A percentile compares a stretch with the other conserved stretches of the same genome.
Conservation (phyloP, 2,888 invertebrate genomes). For the Leucania comma region DNA sequence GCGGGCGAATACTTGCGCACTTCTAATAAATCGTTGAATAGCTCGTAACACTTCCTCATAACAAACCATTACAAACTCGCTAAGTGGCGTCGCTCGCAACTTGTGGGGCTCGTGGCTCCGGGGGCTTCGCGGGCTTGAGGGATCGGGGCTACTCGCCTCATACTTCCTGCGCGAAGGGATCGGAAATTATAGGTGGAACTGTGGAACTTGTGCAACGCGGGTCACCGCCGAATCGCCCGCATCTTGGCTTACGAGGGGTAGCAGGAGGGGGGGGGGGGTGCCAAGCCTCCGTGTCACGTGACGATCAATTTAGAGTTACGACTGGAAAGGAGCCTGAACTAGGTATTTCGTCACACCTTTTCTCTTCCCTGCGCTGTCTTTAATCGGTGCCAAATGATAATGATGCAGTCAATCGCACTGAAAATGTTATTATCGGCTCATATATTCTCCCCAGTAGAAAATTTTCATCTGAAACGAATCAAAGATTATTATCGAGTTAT, state of each 20-base stretch:
- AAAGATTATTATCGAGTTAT: conserved; percentile 17
- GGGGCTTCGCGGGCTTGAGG: not conserved
- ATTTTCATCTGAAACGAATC: conserved; percentile 2
- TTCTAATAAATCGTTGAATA: conserved; percentile 14
- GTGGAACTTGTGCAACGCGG: conserved; percentile 77
- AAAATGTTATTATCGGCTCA: conserved; percentile 39
- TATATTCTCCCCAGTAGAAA: not conserved
- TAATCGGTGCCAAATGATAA: conserved; percentile 39
- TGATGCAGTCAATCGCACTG: conserved; percentile 15
- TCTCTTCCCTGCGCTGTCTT: conserved; percentile 38
- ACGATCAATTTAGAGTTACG: conserved; percentile 81
- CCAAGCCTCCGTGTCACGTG: conserved; percentile 74
- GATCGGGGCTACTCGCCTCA: conserved; percentile 15
- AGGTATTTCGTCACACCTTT: conserved; percentile 62
- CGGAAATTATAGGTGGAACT: conserved; percentile 73
- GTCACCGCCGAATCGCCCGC: conserved; percentile 65
- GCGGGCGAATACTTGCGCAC: not conserved
- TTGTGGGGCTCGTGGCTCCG: not conserved
- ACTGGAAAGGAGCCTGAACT: conserved; percentile 68
- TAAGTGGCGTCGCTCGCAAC: conserved; percentile 13
- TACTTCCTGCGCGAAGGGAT: conserved; percentile 67
- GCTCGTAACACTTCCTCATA: conserved; percentile 20
- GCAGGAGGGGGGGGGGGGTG: conserved; percentile 46
- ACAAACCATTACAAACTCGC: conserved; percentile 38
- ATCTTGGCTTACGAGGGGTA: conserved; percentile 69